Evolutionary conservation across 2,888 invertebrate species (phyloP), one percentile per base, ranked within the genome.

Genomic region (Taenaris catops): DNA sequence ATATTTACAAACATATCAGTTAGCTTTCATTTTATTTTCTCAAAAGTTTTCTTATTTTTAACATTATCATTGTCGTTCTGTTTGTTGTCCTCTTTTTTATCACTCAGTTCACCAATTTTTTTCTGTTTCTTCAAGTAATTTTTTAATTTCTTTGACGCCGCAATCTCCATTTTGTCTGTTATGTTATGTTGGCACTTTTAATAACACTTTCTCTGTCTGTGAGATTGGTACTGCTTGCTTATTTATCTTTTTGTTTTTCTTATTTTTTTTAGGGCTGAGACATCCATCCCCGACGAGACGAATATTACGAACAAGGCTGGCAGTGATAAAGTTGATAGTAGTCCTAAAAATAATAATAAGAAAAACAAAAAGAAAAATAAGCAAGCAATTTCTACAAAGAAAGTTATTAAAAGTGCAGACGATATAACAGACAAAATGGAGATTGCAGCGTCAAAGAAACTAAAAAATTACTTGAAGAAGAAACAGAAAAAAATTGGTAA

Each of bases 401-500:
- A 24, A 31, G 25, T 8, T 9, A 47, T 28, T 33, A 51, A 34
- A 19, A 51, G 36, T 25, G 46, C 43, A 32, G 38, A 25, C 12
- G 51, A 48, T 55, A 50, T 80, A 3, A 62, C 72, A 5, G 68
- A 71, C 28, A 58, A 61, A 12, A 27, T 69, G 0, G 66, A 71
- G 53, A 54, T 60, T 2, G 58, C 53, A 33, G 69, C 59, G 20
- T 61, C 80, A 2, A 70, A 66, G 36, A 79, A 79, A 48, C 41
- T 83, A 2, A 83, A 81, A 54, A 72, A 69, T 14, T 61, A 71
- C 40, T 48, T 61, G 4, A 75, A 74, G 37, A 79, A 75, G 44
- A 64, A 73, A 25, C 72, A 72, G 38, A 79, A 81, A 41, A 57
- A 67, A 50, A 73, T 83, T 43, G 83, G 83, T 25, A 60, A 73